These are phyloP conservation scores for Ferdinandea cuprea DNA, from an alignment of 2,888 invertebrate genomes.

Conservation along the genomic window DNA sequence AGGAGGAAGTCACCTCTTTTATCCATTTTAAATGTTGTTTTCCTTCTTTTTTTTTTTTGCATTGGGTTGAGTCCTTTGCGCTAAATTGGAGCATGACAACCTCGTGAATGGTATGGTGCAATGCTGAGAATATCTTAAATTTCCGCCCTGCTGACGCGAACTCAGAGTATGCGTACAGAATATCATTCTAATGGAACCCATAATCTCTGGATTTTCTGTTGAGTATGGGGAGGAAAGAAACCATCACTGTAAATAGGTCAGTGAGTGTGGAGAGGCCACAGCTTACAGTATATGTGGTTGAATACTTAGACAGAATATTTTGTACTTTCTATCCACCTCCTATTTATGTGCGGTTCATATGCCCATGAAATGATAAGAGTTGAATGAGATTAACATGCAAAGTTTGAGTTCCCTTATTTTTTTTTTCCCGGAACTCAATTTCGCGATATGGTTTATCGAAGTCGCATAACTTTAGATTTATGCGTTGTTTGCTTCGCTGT, in stretches of 20 bases:
- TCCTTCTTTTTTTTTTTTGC: conserved; percentile 20
- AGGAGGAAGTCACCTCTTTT: background rate
- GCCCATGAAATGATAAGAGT: conserved; percentile 45
- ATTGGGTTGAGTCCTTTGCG: conserved; percentile 21
- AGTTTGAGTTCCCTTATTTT: conserved; percentile 25
- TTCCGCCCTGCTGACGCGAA: conserved; percentile 40
- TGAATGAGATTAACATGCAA: conserved; percentile 36
- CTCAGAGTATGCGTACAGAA: conserved; percentile 49
- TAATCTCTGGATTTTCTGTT: conserved; percentile 32
- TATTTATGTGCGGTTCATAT: conserved; percentile 26
- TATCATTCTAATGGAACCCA: conserved; percentile 38
- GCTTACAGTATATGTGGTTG: conserved; percentile 5
- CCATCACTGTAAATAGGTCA: conserved; percentile 55
- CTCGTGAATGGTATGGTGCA: conserved; percentile 38
- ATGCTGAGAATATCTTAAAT: conserved; percentile 52
- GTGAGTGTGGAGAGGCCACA: conserved; percentile 30
- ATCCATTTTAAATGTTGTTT: conserved; percentile 21
- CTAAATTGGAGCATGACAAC: conserved; percentile 45
- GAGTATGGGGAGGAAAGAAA: conserved; percentile 6
- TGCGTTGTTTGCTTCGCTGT: conserved; percentile 2
- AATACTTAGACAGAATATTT: conserved; percentile 5
- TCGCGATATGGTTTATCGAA: conserved; percentile 29
- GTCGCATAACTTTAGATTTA: conserved; percentile 31
- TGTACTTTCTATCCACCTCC: conserved; percentile 41
- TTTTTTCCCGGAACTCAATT: conserved; percentile 18